These are phyloP conservation scores for Pteropus alecto DNA, from an alignment of 2,113 vertebrate genomes.

Conservation along the genomic window DNA sequence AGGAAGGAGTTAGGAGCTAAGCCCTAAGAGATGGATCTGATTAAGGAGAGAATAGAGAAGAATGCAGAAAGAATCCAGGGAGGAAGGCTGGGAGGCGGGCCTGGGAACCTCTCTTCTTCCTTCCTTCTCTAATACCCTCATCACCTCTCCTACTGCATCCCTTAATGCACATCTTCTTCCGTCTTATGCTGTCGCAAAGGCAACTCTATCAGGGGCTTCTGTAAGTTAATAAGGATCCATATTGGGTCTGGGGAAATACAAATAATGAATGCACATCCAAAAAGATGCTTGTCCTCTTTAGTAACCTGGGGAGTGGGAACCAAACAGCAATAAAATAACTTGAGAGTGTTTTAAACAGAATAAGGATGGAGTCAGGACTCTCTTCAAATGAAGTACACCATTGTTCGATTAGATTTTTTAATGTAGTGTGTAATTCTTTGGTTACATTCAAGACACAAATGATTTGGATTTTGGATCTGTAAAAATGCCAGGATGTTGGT, in stretches of 20 bases:
- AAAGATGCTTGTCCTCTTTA: neutral
- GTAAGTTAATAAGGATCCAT: neutral
- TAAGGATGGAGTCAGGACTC: neutral
- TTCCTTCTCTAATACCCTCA: fast-evolving
- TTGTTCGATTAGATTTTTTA: neutral
- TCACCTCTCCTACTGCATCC: neutral
- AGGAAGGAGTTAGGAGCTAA: neutral
- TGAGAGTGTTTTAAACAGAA: neutral
- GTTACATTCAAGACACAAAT: neutral
- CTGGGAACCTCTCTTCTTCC: neutral
- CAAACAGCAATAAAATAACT: neutral
- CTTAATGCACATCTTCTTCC: neutral
- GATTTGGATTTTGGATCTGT: neutral
- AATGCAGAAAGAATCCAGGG: neutral
- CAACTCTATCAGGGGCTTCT: neutral
- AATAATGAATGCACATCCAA: neutral
- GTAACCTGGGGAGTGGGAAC: neutral
- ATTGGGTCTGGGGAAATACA: neutral
- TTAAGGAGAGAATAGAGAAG: neutral
- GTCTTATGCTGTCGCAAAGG: neutral
- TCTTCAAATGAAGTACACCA: neutral
- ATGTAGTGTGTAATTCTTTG: neutral
- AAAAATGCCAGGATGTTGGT: neutral
- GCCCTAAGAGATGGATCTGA: neutral
- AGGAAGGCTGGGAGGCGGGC: neutral